Evolutionary conservation across 1,140 invertebrate species (phyloP), one percentile per base, ranked within the genome.

Genomic region (Zaprionus davidi): DNA sequence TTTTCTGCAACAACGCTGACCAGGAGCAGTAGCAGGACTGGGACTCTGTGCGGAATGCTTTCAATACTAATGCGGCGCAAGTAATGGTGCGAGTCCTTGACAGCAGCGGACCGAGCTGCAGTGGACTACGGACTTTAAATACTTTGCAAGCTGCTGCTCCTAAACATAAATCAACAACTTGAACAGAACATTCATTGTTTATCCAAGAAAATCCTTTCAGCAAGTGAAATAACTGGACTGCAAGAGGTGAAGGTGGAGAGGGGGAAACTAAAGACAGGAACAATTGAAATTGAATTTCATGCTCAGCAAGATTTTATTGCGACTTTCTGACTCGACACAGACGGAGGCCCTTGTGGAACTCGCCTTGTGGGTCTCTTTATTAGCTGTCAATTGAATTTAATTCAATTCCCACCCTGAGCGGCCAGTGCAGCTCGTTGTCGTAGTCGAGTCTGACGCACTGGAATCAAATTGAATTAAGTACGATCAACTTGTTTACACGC

Each of bases 401-500:
- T 79, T 79, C 70, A 81, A 71, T 63, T 80, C 58, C 67, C 65
- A 55, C 41, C 41, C 41, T 2, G 41, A 46, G 15, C 6, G 36
- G 9, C 17, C 46, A 36, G 24, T 28, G 31, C 26, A 34, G 56
- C 38, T 24, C 20, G 60, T 41, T 49, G 38, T 36, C 13, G 53
- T 22, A 28, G 12, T 22, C 49, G 17, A 12, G 17, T 63, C 49
- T 63, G 59, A 64, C 76, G 67, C 76, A 78, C 62, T 75, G 66
- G 85, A 72, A 74, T 84, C 84, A 65, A 90, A 85, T 86, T 85
- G 65, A 82, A 90, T 90, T 85, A 90, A 90, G 90, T 90, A 71
- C 85, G 85, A 90, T 90, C 85, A 90, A 90, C 82, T 90, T 90
- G 85, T 90, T 85, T 76, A 85, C 90, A 85, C 86, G 86, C 85